phyloP scores from a whole-genome alignment of 2,797 vertebrate genomes.

The Danio choprae region DNA sequence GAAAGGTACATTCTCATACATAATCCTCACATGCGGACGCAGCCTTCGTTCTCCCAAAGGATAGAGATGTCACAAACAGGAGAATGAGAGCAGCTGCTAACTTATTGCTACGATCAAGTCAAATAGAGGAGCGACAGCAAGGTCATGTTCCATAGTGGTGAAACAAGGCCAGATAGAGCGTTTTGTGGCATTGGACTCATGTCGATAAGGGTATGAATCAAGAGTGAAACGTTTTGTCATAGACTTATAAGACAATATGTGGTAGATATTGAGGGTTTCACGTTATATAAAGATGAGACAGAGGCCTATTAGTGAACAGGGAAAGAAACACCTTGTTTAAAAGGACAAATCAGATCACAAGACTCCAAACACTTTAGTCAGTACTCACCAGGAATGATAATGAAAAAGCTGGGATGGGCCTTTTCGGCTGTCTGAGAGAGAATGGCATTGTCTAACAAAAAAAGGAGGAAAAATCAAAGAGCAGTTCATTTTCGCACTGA shows the following conservation, averaged over 20 bases:
- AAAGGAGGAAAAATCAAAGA: constrained; percentile 77
- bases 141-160: constrained; percentile 76
- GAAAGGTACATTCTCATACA: constrained; percentile 33
- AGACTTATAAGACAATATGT: constrained; percentile 81
- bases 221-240: constrained; percentile 70
- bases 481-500: constrained; percentile 88
- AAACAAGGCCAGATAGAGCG: constrained; percentile 71
- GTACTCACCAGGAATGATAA: constrained; percentile 81
- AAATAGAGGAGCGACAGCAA: constrained; percentile 77
- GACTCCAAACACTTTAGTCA: constrained; percentile 84
- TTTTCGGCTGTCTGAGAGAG: constrained; percentile 72
- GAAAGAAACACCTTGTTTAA: constrained; percentile 78
- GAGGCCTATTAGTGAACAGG: constrained; percentile 77
- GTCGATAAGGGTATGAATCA: constrained; percentile 75
- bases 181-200: constrained; percentile 47
- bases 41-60: constrained; percentile 50
- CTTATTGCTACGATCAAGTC: constrained; percentile 81
- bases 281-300: constrained; percentile 72
- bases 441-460: constrained; percentile 77
- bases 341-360: constrained; percentile 85
- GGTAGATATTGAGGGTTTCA: constrained; percentile 73
- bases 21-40: constrained; percentile 31
- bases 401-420: constrained; percentile 76
- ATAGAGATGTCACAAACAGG: constrained; percentile 65
- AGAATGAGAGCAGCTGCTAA: constrained; percentile 68